A percentile compares a stretch with the other conserved stretches of the same genome.
Evolutionary conservation across 2,113 vertebrate genomes (phyloP).

Genomic region (Reinhardtius hippoglossoides): DNA sequence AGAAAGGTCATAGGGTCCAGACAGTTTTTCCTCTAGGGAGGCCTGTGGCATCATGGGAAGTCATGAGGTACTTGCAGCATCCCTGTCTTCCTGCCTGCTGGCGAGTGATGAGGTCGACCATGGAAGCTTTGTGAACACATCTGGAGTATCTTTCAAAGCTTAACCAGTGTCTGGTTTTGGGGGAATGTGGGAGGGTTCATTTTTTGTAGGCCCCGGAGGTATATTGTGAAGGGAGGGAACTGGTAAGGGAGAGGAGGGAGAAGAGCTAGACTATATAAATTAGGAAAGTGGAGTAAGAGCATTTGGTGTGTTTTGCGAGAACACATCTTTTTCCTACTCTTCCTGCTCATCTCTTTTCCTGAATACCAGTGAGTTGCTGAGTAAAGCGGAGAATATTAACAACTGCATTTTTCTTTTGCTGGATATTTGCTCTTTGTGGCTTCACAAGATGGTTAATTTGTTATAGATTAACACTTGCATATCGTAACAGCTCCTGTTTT

Average conservation of each 20-base stretch:
- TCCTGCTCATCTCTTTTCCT: not conserved
- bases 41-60: not conserved
- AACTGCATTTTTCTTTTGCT: not conserved
- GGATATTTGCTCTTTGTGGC: not conserved
- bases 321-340: not conserved
- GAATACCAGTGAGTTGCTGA: constrained; percentile 7
- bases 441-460: not conserved
- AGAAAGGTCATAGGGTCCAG: not conserved
- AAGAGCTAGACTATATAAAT: constrained; percentile 43
- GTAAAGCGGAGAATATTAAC: not conserved
- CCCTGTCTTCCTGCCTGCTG: not conserved
- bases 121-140: constrained; percentile 4
- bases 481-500: not conserved
- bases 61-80: constrained; percentile 4
- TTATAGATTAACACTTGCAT: not conserved
- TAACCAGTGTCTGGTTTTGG: not conserved
- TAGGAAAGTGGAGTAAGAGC: not conserved
- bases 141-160: not conserved
- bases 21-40: not conserved
- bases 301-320: constrained; percentile 10
- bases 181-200: constrained; percentile 12
- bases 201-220: not conserved
- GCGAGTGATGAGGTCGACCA: not conserved
- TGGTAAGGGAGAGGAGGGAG: constrained; percentile 47
- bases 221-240: constrained; percentile 12